These are phyloP conservation scores for Protomyctophum bolini DNA, from an alignment of 2,113 vertebrate species.

Conservation along the genomic window DNA sequence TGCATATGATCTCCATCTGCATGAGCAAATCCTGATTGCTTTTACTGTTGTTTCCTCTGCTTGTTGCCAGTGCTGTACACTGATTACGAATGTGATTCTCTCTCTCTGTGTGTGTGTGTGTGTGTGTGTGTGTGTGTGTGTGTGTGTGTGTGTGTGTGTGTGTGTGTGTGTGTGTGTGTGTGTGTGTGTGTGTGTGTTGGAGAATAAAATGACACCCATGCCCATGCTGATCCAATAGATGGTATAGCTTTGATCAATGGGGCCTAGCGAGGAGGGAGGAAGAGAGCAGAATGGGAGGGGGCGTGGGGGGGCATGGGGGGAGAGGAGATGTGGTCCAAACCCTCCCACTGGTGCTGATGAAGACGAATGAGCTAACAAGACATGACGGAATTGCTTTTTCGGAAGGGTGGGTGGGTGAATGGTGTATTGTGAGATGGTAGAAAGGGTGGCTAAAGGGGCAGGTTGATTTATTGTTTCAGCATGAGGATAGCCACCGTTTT, in stretches of 20 bases:
- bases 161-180: slow-evolving; percentile 1
- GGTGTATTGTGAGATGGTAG: slow-evolving; percentile 34
- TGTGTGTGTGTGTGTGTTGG: slow-evolving; percentile 15
- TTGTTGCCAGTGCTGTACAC: slow-evolving; percentile 9
- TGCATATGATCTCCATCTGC: slow-evolving; percentile 26
- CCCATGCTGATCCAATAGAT: slow-evolving; percentile 62
- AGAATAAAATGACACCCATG: slow-evolving; percentile 45
- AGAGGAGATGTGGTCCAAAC: slow-evolving; percentile 46
- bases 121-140: slow-evolving; percentile 8
- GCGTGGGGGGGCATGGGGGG: not conserved
- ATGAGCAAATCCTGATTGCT: slow-evolving; percentile 36
- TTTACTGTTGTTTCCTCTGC: slow-evolving; percentile 31
- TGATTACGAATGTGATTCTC: not conserved
- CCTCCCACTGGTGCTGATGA: slow-evolving; percentile 74
- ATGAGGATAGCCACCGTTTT: slow-evolving; percentile 56
- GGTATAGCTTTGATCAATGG: slow-evolving; percentile 76
- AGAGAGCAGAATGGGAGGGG: slow-evolving; percentile 22
- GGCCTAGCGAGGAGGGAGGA: slow-evolving; percentile 48
- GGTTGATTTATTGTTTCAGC: slow-evolving; percentile 73
- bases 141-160: slow-evolving; percentile 12
- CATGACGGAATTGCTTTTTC: slow-evolving; percentile 78
- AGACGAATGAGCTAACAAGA: slow-evolving; percentile 79
- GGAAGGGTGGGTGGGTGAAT: slow-evolving; percentile 24
- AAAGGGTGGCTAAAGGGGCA: slow-evolving; percentile 61
- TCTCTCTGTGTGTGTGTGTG: not conserved